A percentile compares a stretch with the other conserved stretches of the same genome.
phyloP scores from a whole-genome alignment of 2,888 invertebrate species.

The Osmoderma eremita region DNA sequence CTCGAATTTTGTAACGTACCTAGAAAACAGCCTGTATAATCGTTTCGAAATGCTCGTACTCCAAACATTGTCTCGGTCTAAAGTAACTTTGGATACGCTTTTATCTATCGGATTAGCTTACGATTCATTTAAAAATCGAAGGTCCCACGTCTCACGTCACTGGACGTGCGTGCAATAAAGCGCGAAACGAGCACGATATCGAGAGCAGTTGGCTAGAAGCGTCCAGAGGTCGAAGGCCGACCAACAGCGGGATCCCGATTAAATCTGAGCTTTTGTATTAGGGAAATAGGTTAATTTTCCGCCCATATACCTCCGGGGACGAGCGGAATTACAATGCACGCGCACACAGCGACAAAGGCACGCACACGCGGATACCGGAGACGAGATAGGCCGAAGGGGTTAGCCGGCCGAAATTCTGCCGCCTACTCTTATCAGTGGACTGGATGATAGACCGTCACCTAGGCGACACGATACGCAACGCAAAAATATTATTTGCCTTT shows the following conservation, averaged over 20 bases:
- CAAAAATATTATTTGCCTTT: conserved; percentile 52
- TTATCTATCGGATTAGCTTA: conserved; percentile 22
- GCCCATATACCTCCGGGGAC: conserved; percentile 61
- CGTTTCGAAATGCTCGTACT: no score
- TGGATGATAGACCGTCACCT: conserved; percentile 50
- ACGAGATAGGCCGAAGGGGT: conserved; percentile 6
- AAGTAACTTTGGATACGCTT: conserved; percentile 3
- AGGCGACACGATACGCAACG: conserved; percentile 44
- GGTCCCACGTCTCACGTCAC: conserved; percentile 4
- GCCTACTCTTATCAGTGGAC: conserved; percentile 49
- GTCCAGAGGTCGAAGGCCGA: background rate
- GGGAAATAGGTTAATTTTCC: conserved; percentile 64
- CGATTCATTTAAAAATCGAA: conserved; percentile 37
- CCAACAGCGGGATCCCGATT: conserved; percentile 53
- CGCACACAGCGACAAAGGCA: conserved; percentile 46
- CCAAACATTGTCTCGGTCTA: no score
- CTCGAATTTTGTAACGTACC: no score
- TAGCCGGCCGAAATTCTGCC: conserved; percentile 33
- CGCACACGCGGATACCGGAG: background rate
- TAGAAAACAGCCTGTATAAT: no score
- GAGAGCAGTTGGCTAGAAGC: background rate
- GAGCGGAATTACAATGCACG: conserved; percentile 59
- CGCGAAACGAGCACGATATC: conserved; percentile 3
- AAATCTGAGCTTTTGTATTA: conserved; percentile 61
- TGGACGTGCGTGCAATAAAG: conserved; percentile 10